Evolutionary conservation across 2,113 vertebrate species (phyloP).

Genomic region (Raphicerus campestris): DNA sequence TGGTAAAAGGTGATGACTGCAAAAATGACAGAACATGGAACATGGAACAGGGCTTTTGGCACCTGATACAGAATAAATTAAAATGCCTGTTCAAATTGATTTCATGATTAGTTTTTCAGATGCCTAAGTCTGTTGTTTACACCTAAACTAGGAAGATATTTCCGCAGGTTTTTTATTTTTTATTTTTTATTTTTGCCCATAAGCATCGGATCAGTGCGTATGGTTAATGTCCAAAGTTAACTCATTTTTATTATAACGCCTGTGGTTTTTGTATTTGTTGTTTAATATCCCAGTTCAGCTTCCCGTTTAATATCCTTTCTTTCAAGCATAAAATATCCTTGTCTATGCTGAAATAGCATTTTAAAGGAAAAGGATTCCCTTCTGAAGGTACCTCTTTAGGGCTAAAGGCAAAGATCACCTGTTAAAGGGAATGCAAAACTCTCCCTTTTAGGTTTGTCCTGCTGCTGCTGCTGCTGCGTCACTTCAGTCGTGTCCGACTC

Average conservation of each 20-base stretch:
- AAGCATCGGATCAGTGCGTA: neutral
- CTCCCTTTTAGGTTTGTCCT: neutral
- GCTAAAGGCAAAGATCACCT: neutral
- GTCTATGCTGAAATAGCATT: neutral
- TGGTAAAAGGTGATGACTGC: neutral
- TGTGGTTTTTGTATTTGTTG: conserved; percentile 28
- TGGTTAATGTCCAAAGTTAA: neutral
- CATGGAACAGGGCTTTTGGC: rapidly evolving
- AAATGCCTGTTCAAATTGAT: neutral
- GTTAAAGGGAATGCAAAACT: neutral
- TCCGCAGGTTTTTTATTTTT: neutral
- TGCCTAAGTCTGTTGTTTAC: neutral
- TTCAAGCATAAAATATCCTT: neutral
- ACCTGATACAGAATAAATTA: neutral
- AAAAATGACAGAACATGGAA: neutral
- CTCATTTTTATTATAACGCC: neutral
- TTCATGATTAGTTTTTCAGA: neutral
- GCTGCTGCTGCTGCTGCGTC: too few species aligned
- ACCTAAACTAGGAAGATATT: neutral
- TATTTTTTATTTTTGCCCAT: neutral
- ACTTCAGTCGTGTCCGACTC: too few species aligned
- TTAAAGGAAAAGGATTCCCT: neutral
- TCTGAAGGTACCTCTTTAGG: neutral
- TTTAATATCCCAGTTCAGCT: conserved; percentile 29
- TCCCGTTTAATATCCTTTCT: conserved; percentile 20